Percentiles rank a stretch among this genome's conserved stretches.
phyloP scores from a whole-genome alignment of 2,888 invertebrate species.

The Piscicola geometra region DNA sequence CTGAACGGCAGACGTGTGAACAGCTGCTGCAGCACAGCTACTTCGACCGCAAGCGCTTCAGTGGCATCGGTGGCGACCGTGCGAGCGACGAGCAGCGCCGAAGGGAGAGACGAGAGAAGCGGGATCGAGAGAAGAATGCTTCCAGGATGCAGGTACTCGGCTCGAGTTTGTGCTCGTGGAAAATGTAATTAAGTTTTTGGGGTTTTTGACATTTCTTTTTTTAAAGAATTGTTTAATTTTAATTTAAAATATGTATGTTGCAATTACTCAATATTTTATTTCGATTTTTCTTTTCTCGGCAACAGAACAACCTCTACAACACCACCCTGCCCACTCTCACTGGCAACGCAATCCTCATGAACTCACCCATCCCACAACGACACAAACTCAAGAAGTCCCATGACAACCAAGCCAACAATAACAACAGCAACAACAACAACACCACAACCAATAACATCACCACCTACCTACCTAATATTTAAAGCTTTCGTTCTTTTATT shows the following conservation, averaged over 20 bases:
- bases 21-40: conserved; percentile 83
- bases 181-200: too few species aligned
- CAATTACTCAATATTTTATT: too few species aligned
- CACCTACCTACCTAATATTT: conserved; percentile 34
- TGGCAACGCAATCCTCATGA: conserved; percentile 35
- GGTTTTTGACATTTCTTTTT: too few species aligned
- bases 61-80: conserved; percentile 19
- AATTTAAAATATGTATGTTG: too few species aligned
- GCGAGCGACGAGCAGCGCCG: conserved; percentile 34
- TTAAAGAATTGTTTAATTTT: too few species aligned
- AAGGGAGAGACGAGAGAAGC: conserved; percentile 32
- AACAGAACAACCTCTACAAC: conserved; percentile 30
- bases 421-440: background rate
- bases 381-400: conserved; percentile 25
- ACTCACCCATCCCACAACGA: conserved; percentile 33
- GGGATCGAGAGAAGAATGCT: conserved; percentile 35
- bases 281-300: background rate
- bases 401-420: background rate
- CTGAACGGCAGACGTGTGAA: conserved; percentile 83
- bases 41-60: conserved; percentile 63
- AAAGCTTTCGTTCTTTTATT: too few species aligned
- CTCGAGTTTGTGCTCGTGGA: too few species aligned
- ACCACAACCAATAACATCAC: background rate
- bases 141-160: conserved; percentile 32
- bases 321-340: conserved; percentile 35